These are phyloP conservation scores for Strigamia transsilvanica DNA, from an alignment of 2,888 invertebrate species.

Conservation along the genomic window DNA sequence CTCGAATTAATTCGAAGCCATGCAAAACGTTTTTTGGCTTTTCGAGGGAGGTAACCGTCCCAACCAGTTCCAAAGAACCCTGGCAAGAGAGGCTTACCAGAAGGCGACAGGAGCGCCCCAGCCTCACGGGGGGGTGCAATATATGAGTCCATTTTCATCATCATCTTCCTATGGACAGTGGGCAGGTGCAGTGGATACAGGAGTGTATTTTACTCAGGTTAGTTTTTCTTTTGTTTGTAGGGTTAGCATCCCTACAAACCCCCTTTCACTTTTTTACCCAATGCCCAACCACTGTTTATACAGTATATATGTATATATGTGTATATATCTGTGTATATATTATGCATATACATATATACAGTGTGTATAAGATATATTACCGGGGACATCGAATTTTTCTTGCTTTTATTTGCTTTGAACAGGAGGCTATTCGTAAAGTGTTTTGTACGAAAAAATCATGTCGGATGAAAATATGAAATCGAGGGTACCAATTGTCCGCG, in stretches of 20 bases:
- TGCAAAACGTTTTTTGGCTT: slow-evolving; percentile 7
- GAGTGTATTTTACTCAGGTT: slow-evolving; percentile 46
- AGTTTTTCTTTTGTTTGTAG: slow-evolving; percentile 44
- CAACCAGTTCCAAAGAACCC: slow-evolving; percentile 48
- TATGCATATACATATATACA: slow-evolving; percentile 3
- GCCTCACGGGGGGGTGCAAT: slow-evolving; percentile 44
- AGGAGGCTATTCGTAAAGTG: too few species aligned
- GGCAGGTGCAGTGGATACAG: slow-evolving; percentile 49
- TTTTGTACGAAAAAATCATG: too few species aligned
- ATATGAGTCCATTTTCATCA: slow-evolving; percentile 47
- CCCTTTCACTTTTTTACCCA: slow-evolving; percentile 46
- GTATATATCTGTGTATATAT: slow-evolving; percentile 16
- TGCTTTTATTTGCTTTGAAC: not conserved
- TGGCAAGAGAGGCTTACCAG: slow-evolving; percentile 46
- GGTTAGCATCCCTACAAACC: slow-evolving; percentile 30
- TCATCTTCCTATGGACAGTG: slow-evolving; percentile 49
- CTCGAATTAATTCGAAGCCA: slow-evolving; percentile 1
- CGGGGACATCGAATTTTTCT: slow-evolving; percentile 28
- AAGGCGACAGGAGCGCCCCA: slow-evolving; percentile 45
- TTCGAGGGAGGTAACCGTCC: slow-evolving; percentile 37
- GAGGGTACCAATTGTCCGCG: too few species aligned
- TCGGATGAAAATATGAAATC: too few species aligned
- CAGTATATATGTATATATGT: not conserved
- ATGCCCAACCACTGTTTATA: slow-evolving; percentile 44
- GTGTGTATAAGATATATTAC: not conserved